Evolutionary conservation across 2,113 vertebrate species (phyloP), one percentile per base, ranked within the genome.

Genomic region (Neodontobutis hainanensis): DNA sequence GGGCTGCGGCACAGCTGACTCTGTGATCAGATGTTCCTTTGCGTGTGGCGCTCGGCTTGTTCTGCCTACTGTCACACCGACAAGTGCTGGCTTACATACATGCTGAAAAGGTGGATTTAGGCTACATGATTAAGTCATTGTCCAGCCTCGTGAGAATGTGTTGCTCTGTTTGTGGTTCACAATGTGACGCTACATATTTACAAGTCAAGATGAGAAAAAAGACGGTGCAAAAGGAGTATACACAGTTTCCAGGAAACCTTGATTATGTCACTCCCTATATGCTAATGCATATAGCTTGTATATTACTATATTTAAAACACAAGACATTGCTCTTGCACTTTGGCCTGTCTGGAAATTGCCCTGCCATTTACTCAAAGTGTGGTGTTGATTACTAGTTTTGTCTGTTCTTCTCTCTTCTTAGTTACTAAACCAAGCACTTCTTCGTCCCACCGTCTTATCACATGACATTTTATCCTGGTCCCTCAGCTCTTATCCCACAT

Each of bases 31-130:
- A 86, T 82, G 73, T 80, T 84, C 70, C 80, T 52, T 50, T 68
- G 60, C 65, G 44, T 82, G 82, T 83, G 74, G 71, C 44, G 80
- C 77, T 60, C 68, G 78, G 73, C 34, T 16, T 61, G 70, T 73
- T 75, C 85, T 88, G 86, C 66, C 75, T 84, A 65, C 69, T 55
- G 56, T 89, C 78, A 85, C 55, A 65, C 68, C 60, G 27, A 50
- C 34, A 47, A 2, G 36, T 5, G 49, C 67, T 65, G 6, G 50
- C 44, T 59, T 11, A 14, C 44, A 63, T 49, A 43, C 52, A 69
- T 27, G 64, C 64, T 66, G 46, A 15, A 50, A 43, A 57, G 45
- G 48, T 27, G 40, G 5, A 58, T 57, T 56, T 42, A 64, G 58
- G 42, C 73, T 42, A 10, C 35, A n/a, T 14, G 38, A 8, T 62